Evolutionary conservation across 1,140 invertebrate genomes (phyloP).

Genomic region (Aphis craccivora): DNA sequence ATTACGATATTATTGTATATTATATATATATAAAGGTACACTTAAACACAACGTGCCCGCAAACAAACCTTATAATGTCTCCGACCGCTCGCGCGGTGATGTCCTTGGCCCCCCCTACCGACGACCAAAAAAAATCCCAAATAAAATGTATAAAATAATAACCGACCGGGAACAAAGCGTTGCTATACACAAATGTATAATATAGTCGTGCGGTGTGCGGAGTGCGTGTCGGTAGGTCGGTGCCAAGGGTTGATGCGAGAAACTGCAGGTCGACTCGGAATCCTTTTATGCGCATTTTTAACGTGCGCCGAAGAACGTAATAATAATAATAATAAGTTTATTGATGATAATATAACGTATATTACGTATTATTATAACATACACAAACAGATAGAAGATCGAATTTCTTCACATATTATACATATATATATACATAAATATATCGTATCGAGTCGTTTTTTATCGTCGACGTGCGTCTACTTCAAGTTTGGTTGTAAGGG

Average conservation of each 20-base stretch:
- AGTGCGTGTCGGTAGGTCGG: background rate
- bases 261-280: background rate
- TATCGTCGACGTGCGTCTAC: background rate
- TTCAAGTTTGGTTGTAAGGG: background rate
- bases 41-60: constrained; percentile 31
- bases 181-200: no score
- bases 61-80: constrained; percentile 53
- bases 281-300: background rate
- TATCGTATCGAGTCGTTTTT: background rate
- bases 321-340: constrained; percentile 8
- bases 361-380: background rate
- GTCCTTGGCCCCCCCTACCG: constrained; percentile 44
- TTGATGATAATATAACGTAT: no score
- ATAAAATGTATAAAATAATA: background rate
- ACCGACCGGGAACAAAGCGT: background rate
- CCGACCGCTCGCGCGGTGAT: background rate
- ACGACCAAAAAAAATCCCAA: background rate
- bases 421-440: no score
- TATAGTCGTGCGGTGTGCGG: background rate
- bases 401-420: background rate
- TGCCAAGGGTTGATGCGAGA: background rate
- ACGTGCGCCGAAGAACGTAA: background rate
- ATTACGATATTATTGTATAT: constrained; percentile 13
- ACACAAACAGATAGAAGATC: background rate
- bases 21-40: background rate